Evolutionary conservation across 1,140 invertebrate species (phyloP), one percentile per base, ranked within the genome.

Genomic region (Hyphantria cunea): DNA sequence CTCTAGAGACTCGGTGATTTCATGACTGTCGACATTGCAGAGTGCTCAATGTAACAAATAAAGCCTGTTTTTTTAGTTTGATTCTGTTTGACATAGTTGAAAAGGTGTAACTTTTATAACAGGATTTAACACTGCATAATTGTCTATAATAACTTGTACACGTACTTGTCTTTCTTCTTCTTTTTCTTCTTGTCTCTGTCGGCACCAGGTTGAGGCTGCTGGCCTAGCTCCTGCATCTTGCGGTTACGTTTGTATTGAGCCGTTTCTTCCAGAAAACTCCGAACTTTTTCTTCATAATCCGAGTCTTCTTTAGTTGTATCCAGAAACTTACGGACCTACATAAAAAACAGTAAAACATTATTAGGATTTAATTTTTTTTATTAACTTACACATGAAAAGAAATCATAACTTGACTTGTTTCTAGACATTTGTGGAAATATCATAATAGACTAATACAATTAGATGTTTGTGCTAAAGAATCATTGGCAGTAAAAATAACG

Each of bases 281-380:
- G 92, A 34, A 97, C 95, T 90, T 96, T 96, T 49, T 95, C 94
- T 79, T 96, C 95, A 73, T 96, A 96, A 82, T 96, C 95, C 0
- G 95, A 95, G 76, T 96, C 96, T 71, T 95, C 95, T 85, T 95
- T 95, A 0, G 95, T 95, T 82, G 95, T 94, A 70, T 95, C 94
- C 39, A 96, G 80, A 80, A 96, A 96, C 59, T 94, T 94, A 5
- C 95, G 92, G 15, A 96, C 93, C 92, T 96, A 92, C 25, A 11
- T n/a, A 55, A 45, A 25, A 11, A 39, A 0, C n/a, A 13, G 11
- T 7, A 53, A 7, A 0, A 32, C 17, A 25, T 25, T 25, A 5
- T n/a, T n/a, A n/a, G n/a, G n/a, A n/a, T n/a, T n/a, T n/a, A n/a
- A n/a, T n/a, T n/a, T n/a, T n/a, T n/a, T n/a, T n/a, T 3, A 25